A percentile compares a stretch with the other conserved stretches of the same genome.
Conservation (phyloP, 2,113 vertebrate species). For the Zosterops hypoxanthus region DNA sequence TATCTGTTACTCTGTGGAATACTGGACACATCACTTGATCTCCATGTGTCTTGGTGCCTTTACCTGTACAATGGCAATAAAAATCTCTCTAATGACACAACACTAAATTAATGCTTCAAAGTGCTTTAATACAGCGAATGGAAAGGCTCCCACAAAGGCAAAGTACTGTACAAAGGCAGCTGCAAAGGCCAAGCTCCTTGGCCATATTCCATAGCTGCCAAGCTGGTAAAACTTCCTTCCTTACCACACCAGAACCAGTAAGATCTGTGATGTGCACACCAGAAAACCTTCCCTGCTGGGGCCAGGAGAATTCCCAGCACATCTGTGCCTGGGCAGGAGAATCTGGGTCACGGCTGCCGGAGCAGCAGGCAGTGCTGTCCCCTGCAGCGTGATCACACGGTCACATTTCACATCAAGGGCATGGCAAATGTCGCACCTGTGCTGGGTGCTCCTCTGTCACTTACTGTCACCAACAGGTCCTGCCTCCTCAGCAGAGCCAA, state of each 20-base stretch:
- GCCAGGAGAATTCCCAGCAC: not conserved
- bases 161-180: not conserved
- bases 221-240: not conserved
- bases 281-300: not conserved
- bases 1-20: not conserved
- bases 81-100: not conserved
- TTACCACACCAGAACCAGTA: not conserved
- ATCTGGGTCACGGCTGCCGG: not conserved
- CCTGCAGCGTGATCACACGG: not conserved
- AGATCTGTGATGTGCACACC: not conserved
- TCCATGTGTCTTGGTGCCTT: not conserved
- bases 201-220: not conserved
- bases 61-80: not conserved
- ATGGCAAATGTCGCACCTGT: conserved; percentile 25
- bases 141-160: not conserved
- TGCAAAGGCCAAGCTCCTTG: not conserved
- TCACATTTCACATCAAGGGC: conserved; percentile 11
- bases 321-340: not conserved
- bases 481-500: not conserved
- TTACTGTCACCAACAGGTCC: conserved; percentile 2
- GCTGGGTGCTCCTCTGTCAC: not conserved
- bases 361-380: not conserved
- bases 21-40: not conserved
- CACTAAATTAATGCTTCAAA: not conserved
- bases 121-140: too few species aligned